Base-by-base conservation (phyloP, 2,888 invertebrate species). In the Zygothrica quintamaculata region DNA sequence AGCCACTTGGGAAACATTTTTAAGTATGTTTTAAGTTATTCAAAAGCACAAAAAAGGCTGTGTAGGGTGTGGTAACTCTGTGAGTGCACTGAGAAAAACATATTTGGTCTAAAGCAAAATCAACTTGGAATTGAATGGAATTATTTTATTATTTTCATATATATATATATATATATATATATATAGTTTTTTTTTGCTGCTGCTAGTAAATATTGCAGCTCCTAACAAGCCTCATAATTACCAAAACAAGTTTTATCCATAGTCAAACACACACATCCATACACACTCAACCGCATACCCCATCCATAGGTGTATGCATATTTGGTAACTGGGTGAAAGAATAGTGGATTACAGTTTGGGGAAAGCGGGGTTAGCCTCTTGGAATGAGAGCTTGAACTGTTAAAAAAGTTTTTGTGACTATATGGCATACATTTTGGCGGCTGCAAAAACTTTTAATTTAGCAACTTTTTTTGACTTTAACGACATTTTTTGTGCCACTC, bases 391-490 rank as follows among this genome's bases (percentile, higher is more conserved):
- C 8, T 4, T 11, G 33, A 52, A 37, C 42, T 64, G 65, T 70
- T 68, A 36, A 70, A 47, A 69, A 74, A 74, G 33, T 74, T 62
- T 57, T 46, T 12, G 56, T 42, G 75, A 62, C 52, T 50, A 53
- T 67, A 67, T 67, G 47, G 46, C 7, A 59, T 59, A 50, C 56
- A 70, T 74, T 53, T 52, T 12, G 33, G 47, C 51, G 33, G 39
- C 55, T 55, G 58, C 57, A 36, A 42, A 77, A 78, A 78, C 80
- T 85, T 85, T 78, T 78, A 78, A 78, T 78, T 85, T 85, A 52
- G 47, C 65, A 85, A 78, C 74, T 82, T 78, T 77, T 69, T 44
- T 56, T 29, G 51, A 52, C 26, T 56, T 43, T 12, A 31, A 11
- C 5, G 25, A 13, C 26, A 42, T 26, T 25, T n/a, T 40, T 12